Base-by-base conservation (phyloP, 2,888 invertebrate genomes). In the Mythimna lalbum region DNA sequence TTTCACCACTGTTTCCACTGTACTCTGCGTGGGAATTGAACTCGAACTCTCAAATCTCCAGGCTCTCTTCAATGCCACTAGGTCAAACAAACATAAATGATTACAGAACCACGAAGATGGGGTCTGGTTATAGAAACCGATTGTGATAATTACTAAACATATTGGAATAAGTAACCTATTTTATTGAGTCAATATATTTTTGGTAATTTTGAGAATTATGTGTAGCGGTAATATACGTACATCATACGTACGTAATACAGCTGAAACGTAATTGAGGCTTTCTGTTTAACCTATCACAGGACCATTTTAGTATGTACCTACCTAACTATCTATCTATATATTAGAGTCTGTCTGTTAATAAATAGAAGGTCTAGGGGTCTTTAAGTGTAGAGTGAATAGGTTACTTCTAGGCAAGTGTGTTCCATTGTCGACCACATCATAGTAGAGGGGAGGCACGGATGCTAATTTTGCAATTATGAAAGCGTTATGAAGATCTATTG, bases 51-150 rank as follows among this genome's bases (percentile, higher is more conserved):
- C 47, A 72, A 78, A 36, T 47, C 17, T 31, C 59, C 59, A 78
- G 53, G 78, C 47, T 31, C 0, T 21, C 0, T 4, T 59, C 50
- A 36, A 31, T 52, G 47, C 31, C 27, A 72, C 47, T 78, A 59
- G 73, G 73, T 78, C 73, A 73, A 72, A 53, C 53, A 78, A 59
- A 78, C 27, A 72, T 19, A 31, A 4, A 57, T 55, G 21, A 78
- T 72, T 19, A 59, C 17, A 31, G n/a, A 78, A 23, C 47, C 52
- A 73, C 47, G 73, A 70, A 27, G 14, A 17, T 39, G 53, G 27
- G 36, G 17, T 17, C 1, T 23, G 4, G 39, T 50, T 39, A 49
- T 23, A 23, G 4, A 49, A 59, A 33, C 31, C 4, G 6, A 53
- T 36, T 70, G 73, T 59, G 73, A 23, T 78, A 73, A 78, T 23